Evolutionary conservation across 2,797 vertebrate genomes (phyloP), one percentile per base, ranked within the genome.

Genomic region (Hoplostethus atlanticus): DNA sequence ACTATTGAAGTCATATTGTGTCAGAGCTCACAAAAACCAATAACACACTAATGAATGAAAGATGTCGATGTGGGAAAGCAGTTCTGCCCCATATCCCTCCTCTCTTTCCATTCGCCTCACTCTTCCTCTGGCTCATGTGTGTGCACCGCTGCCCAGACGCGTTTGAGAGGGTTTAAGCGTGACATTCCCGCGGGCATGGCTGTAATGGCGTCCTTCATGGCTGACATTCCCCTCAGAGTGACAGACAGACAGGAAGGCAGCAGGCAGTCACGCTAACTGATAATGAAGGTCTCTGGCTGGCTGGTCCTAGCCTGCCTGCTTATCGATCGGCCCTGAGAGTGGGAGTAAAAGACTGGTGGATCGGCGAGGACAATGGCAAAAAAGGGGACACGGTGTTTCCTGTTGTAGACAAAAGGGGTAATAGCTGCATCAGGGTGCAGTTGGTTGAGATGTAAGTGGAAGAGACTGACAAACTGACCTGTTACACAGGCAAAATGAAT

Each of bases 121-220:
- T 28, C 28, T 28, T 64, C 71, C 79, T 69, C 73, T 34, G 55
- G 38, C 58, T 50, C 54, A 50, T 46, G 50, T 6, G 3, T 69
- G 55, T 68, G 56, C 8, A 50, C 48, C 34, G 51, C 16, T 30
- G 16, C 31, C 47, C 30, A 6, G 42, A 50, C 50, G 64, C 52
- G 67, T 66, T 55, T 10, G 51, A 70, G 54, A 7, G 57, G 76
- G 60, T 71, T 71, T 64, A 83, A 64, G 71, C 28, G 15, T 66
- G 73, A 73, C 73, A 63, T 40, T 88, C 76, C 81, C 58, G 8
- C 51, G 64, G 83, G 87, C 62, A 16, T 25, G 48, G 21, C 64
- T 65, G 77, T 81, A 64, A 85, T 42, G 64, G 57, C n/a, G 76
- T 86, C 88, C 89, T 90, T 93, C 81, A 87, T 8, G 77, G 87